Conservation (phyloP, 2,888 invertebrate genomes). For the Athetis lepigone region DNA sequence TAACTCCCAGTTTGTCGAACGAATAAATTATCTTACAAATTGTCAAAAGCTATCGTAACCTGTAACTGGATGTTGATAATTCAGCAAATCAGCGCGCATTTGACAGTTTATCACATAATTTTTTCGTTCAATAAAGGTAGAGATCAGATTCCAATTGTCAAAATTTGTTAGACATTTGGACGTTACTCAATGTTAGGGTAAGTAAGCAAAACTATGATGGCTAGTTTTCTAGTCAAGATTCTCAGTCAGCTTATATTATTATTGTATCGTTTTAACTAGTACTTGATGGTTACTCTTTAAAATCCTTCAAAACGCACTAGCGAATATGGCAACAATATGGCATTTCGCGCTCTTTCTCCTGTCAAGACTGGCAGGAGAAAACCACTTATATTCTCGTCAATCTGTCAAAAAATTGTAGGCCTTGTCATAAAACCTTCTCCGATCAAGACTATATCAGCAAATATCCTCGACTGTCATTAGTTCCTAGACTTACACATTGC, state of each 20-base stretch:
- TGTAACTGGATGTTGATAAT: background rate
- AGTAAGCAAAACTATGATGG: constrained; percentile 58
- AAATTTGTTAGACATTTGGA: constrained; percentile 44
- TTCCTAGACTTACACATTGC: background rate
- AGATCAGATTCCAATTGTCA: constrained; percentile 15
- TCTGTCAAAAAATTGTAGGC: background rate
- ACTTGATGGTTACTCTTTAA: constrained; percentile 1
- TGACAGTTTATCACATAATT: background rate
- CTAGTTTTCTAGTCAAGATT: constrained; percentile 39
- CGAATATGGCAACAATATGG: constrained; percentile 46
- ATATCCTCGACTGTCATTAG: background rate
- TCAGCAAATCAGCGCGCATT: background rate
- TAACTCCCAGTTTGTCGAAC: constrained; percentile 10
- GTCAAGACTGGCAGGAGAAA: constrained; percentile 1
- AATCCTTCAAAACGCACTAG: constrained; percentile 8
- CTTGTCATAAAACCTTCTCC: background rate
- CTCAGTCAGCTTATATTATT: constrained; percentile 54
- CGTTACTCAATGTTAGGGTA: constrained; percentile 38
- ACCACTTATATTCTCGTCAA: background rate
- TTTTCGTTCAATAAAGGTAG: background rate
- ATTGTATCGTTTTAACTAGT: constrained; percentile 55
- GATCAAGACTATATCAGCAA: background rate
- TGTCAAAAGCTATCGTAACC: background rate
- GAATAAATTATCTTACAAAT: background rate
- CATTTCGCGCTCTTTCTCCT: constrained; percentile 13